Conservation (phyloP, 2,113 vertebrate species). For the Tretioscincus oriximinensis region DNA sequence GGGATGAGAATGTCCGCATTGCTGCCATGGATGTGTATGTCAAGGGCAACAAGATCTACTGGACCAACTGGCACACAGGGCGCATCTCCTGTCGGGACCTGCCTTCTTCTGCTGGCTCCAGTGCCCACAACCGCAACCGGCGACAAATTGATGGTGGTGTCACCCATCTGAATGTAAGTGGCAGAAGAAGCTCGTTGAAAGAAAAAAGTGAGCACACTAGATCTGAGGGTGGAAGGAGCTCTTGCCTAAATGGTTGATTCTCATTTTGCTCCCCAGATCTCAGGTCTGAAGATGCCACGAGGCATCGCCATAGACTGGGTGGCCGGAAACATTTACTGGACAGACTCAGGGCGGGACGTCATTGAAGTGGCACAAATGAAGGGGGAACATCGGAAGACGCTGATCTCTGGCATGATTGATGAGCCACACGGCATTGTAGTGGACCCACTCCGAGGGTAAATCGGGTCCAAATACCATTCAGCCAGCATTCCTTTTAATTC, state of each 20-base stretch:
- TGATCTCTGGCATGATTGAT: conserved; percentile 97
- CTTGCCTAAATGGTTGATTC: neutral
- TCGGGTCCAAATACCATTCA: neutral
- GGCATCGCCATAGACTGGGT: conserved; percentile 98
- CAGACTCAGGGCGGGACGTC: conserved; percentile 92
- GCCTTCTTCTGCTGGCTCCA: conserved; percentile 75
- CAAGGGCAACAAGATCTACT: conserved; percentile 93
- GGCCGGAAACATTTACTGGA: conserved; percentile 96
- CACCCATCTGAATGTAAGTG: conserved; percentile 84
- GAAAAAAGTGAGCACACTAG: too few species aligned
- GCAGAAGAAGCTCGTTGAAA: neutral
- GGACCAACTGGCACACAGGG: conserved; percentile 98
- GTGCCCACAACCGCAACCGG: conserved; percentile 87
- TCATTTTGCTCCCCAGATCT: conserved; percentile 74
- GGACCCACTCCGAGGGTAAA: conserved; percentile 88
- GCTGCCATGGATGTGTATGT: conserved; percentile 94
- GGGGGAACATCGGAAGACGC: conserved; percentile 91
- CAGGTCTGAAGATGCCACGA: conserved; percentile 91
- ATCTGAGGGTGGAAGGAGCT: neutral
- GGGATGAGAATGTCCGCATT: conserved; percentile 89
- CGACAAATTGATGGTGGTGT: conserved; percentile 85
- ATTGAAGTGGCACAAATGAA: conserved; percentile 96
- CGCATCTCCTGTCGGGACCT: conserved; percentile 91
- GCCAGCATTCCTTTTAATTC: rapidly evolving
- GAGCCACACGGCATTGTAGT: conserved; percentile 95